Percentiles rank a stretch among this genome's conserved stretches.
Conservation (phyloP, 2,797 vertebrate genomes). For the Crocidura indochinensis region DNA sequence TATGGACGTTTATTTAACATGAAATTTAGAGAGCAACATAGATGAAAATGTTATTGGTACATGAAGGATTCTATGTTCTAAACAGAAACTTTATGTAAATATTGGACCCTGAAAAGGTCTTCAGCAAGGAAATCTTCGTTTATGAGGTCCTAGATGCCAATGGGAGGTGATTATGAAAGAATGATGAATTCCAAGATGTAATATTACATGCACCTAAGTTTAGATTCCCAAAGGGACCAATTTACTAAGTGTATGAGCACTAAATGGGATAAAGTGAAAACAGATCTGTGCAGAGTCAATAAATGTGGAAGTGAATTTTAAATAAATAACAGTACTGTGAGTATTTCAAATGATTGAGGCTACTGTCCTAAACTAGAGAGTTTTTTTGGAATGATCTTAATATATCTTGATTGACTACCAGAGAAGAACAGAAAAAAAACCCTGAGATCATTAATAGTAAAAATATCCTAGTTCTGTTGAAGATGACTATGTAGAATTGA, state of each 20-base stretch:
- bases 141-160: conserved; percentile 85
- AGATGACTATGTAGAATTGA: conserved; percentile 81
- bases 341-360: conserved; percentile 84
- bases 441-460: conserved; percentile 77
- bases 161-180: conserved; percentile 89
- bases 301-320: conserved; percentile 86
- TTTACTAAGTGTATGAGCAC: conserved; percentile 89
- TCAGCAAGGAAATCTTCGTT: conserved; percentile 81
- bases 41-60: conserved; percentile 87
- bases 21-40: conserved; percentile 82
- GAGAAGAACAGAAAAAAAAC: conserved; percentile 76
- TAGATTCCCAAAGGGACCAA: conserved; percentile 92
- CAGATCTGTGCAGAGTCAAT: conserved; percentile 71
- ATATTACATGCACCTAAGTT: conserved; percentile 88
- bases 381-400: conserved; percentile 87
- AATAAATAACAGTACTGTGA: conserved; percentile 84
- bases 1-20: conserved; percentile 86
- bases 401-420: conserved; percentile 82
- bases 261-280: conserved; percentile 86
- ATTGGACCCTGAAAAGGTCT: conserved; percentile 82
- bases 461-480: conserved; percentile 71
- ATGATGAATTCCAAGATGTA: conserved; percentile 87
- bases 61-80: conserved; percentile 85
- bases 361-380: conserved; percentile 84
- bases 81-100: conserved; percentile 90